Base-by-base conservation (phyloP, 2,113 vertebrate species). In the Scytalopus superciliaris region DNA sequence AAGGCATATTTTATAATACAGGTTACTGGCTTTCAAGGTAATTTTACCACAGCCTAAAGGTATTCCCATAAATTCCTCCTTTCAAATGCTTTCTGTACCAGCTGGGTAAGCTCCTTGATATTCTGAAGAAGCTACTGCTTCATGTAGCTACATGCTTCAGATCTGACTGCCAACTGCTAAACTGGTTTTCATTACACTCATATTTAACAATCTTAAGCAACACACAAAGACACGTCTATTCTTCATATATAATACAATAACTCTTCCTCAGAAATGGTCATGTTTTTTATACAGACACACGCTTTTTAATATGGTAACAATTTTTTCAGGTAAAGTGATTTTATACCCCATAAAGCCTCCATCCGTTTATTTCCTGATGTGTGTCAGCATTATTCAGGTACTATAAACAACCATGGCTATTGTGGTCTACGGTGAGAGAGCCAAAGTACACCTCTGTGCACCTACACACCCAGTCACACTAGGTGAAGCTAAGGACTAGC, bases 391-490 rank as follows among this genome's bases (percentile, higher is more conserved):
- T 92, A 74, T 70, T 35, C 66, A 70, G 77, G 49, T 42, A 63
- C 60, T 75, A 80, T 27, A 75, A 95, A 86, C 0, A 1, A 56
- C 72, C 52, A 39, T 1, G 2, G 68, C 45, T 88, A 35, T 22
- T 80, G 88, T 55, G 66, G 33, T 64, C 64, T 60, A 10, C 9
- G 14, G 47, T 15, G n/a, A 76, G 22, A 77, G 77, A 86, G 94
- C 77, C 95, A 97, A 96, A 97, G 96, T 96, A 95, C 89, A 5
- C 27, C 50, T 22, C 70, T 75, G 42, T 63, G 70, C 64, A 70
- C 50, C 39, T 74, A 88, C 90, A 95, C 92, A 70, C 95, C 93
- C 95, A 92, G 87, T 57, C 62, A 81, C 11, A 8, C 17, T 17
- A 76, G 80, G 86, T 88, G 63, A 94, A 95, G 64, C 47, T 86